Conservation (phyloP, 2,113 vertebrate species). For the Colinus virginianus region DNA sequence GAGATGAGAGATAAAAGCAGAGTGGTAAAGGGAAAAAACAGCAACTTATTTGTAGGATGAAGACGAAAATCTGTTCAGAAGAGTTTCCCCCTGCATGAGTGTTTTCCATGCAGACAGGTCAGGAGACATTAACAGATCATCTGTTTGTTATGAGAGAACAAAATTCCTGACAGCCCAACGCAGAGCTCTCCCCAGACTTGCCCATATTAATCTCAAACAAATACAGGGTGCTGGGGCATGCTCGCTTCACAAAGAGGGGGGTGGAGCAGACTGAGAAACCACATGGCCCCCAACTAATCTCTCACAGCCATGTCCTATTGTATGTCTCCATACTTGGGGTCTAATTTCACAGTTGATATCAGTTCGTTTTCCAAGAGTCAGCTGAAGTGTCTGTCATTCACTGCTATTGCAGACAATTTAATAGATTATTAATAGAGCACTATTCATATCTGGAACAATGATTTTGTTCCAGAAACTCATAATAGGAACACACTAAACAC, state of each 20-base stretch:
- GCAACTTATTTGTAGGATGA: conserved; percentile 22
- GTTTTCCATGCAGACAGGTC: not conserved
- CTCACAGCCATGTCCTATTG: conserved; percentile 1
- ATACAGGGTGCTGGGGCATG: not conserved
- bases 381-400: conserved; percentile 43
- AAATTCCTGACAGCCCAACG: not conserved
- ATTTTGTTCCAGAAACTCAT: not conserved
- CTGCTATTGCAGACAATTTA: not conserved
- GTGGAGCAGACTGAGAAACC: conserved; percentile 12
- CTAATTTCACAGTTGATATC: conserved; percentile 26
- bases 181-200: not conserved
- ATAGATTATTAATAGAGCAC: conserved; percentile 53
- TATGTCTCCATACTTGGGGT: not conserved
- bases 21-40: conserved; percentile 24
- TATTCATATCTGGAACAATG: conserved; percentile 38
- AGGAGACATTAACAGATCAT: not conserved
- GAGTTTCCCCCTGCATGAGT: not conserved
- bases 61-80: not conserved
- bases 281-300: conserved; percentile 41
- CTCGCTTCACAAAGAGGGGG: not conserved
- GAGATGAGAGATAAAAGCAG: conserved; percentile 4
- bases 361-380: conserved; percentile 45
- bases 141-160: not conserved
- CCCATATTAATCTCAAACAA: not conserved
- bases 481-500: not conserved